Conservation (phyloP, 2,888 invertebrate genomes). For the Rhodophaea formosa region DNA sequence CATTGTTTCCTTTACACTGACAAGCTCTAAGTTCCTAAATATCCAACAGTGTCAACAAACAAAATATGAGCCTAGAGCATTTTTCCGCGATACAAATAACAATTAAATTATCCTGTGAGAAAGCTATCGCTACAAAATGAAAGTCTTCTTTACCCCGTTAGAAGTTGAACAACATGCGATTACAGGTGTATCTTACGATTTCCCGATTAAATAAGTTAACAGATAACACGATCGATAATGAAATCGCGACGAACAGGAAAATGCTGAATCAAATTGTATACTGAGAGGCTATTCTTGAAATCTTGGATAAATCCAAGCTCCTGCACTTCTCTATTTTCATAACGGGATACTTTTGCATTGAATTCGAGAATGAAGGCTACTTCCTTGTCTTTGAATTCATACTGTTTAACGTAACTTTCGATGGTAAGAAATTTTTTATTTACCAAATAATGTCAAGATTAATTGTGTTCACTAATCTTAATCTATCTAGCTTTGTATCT, state of each 20-base stretch:
- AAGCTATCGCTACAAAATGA: background rate
- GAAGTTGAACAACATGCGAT: background rate
- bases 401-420: no score
- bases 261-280: constrained; percentile 18
- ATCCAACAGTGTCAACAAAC: no score
- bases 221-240: constrained; percentile 15
- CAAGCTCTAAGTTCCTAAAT: no score
- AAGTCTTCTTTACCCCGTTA: background rate
- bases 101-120: background rate
- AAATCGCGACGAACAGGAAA: constrained; percentile 15
- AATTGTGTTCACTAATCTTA: no score
- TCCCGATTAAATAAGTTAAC: constrained; percentile 11
- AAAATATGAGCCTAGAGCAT: no score
- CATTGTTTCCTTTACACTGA: no score
- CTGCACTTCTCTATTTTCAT: constrained; percentile 18
- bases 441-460: no score
- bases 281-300: constrained; percentile 2
- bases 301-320: constrained; percentile 1
- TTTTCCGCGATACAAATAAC: no score
- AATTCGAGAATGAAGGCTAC: background rate
- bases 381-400: no score
- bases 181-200: constrained; percentile 10
- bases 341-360: constrained; percentile 15
- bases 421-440: no score
- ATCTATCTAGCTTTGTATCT: no score